phyloP scores from a whole-genome alignment of 1,140 invertebrate genomes.

The Lasioglossum albipes region DNA sequence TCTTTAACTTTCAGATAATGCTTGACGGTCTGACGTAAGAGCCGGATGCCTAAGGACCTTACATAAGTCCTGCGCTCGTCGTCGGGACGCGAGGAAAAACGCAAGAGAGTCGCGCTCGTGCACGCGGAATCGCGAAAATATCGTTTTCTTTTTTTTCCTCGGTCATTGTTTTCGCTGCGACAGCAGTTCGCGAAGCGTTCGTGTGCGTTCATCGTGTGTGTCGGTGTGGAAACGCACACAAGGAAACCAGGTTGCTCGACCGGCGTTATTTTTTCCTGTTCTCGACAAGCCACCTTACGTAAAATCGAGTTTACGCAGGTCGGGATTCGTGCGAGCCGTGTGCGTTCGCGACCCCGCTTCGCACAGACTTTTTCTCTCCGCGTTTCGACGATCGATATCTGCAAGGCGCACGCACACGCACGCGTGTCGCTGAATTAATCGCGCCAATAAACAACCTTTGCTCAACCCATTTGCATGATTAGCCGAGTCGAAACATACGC shows the following conservation, averaged over 20 bases:
- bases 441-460: too few species aligned
- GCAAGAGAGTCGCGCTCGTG: too few species aligned
- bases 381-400: not conserved
- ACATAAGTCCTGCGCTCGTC: not conserved
- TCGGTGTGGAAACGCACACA: not conserved
- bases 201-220: too few species aligned
- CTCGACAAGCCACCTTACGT: conserved; percentile 22
- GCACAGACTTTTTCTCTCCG: not conserved
- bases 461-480: too few species aligned
- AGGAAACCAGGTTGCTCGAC: not conserved
- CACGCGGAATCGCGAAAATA: too few species aligned
- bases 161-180: too few species aligned
- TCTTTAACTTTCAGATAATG: conserved; percentile 7
- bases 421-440: too few species aligned
- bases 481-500: too few species aligned
- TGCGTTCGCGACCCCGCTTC: not conserved
- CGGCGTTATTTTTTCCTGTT: conserved; percentile 24
- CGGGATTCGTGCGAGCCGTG: conserved; percentile 2
- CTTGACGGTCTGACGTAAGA: not conserved
- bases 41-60: too few species aligned
- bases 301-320: conserved; percentile 41
- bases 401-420: not conserved
- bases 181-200: too few species aligned
- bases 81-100: too few species aligned
- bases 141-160: too few species aligned